Percentiles rank a stretch among this genome's conserved stretches.
Evolutionary conservation across 2,888 invertebrate species (phyloP).

Genomic region (Saturnia japonica): DNA sequence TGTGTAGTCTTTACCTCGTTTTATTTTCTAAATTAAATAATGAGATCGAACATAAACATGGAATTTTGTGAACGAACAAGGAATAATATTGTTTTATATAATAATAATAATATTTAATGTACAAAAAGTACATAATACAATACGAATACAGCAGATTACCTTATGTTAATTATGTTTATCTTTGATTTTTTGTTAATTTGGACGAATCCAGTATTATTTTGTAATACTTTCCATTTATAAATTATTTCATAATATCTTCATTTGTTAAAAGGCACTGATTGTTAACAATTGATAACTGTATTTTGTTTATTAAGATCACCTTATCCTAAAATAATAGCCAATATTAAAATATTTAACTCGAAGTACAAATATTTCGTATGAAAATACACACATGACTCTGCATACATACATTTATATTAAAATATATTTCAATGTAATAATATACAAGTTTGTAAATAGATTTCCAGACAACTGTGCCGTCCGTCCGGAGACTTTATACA

Average conservation of each 20-base stretch:
- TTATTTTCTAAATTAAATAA: constrained; percentile 81
- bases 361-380: constrained; percentile 76
- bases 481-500: constrained; percentile 71
- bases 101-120: constrained; percentile 9
- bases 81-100: constrained; percentile 35
- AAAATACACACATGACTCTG: constrained; percentile 79
- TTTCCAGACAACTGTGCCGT: constrained; percentile 51
- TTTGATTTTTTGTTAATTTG: constrained; percentile 50
- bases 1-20: constrained; percentile 81
- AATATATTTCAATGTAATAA: constrained; percentile 69
- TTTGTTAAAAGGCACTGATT: constrained; percentile 76
- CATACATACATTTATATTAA: constrained; percentile 76
- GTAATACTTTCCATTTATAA: constrained; percentile 61
- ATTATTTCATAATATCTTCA: constrained; percentile 64
- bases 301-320: constrained; percentile 66
- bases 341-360: constrained; percentile 75
- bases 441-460: constrained; percentile 78
- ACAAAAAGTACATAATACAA: constrained; percentile 35
- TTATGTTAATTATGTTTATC: constrained; percentile 29
- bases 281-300: constrained; percentile 73
- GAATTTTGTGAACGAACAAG: constrained; percentile 66
- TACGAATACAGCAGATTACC: constrained; percentile 39
- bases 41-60: constrained; percentile 80
- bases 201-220: constrained; percentile 50
- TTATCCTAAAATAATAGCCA: constrained; percentile 77